Percentiles rank a stretch among this genome's conserved stretches.
These are phyloP conservation scores for Limnephilus rhombicus DNA, from an alignment of 2,888 invertebrate genomes.

Conservation along the genomic window DNA sequence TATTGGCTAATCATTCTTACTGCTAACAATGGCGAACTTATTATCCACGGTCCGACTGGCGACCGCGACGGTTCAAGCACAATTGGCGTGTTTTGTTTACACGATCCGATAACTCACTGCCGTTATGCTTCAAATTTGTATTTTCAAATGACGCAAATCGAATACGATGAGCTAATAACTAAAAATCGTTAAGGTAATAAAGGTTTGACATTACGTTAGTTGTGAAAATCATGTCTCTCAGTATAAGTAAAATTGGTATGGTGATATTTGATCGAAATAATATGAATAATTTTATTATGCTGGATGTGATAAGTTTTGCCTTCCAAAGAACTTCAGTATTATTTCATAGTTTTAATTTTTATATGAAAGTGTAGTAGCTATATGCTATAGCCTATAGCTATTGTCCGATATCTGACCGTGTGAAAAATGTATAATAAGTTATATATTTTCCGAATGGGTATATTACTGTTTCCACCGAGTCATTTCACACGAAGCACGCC, in stretches of 20 bases:
- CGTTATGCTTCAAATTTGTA: background rate
- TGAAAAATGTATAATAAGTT: background rate
- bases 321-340: background rate
- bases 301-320: background rate
- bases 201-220: background rate
- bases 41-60: background rate
- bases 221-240: background rate
- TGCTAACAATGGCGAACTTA: slow-evolving; percentile 20
- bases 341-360: background rate
- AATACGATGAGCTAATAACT: background rate
- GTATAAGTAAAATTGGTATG: background rate
- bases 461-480: background rate
- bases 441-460: background rate
- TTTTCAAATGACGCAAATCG: slow-evolving; percentile 1
- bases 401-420: background rate
- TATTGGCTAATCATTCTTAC: slow-evolving; percentile 7
- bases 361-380: background rate
- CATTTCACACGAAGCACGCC: slow-evolving; percentile 8
- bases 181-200: background rate
- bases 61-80: background rate
- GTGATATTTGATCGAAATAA: background rate
- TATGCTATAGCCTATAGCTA: no score
- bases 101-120: background rate
- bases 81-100: background rate
- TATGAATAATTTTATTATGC: background rate